Conservation (phyloP, 2,888 invertebrate species). For the Latrodectus hesperus region DNA sequence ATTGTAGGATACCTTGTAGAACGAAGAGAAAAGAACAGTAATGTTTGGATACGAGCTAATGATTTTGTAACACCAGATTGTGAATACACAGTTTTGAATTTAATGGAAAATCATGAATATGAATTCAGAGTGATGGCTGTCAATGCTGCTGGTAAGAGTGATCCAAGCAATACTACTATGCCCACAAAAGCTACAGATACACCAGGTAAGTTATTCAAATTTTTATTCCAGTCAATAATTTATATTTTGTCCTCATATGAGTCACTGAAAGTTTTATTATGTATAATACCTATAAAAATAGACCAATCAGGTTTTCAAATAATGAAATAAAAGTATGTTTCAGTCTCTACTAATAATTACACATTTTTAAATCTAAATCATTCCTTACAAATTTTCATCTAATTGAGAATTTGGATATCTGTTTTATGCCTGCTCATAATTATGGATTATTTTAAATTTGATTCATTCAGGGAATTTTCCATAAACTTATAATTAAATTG, state of each 20-base stretch:
- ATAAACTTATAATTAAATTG: too few species aligned
- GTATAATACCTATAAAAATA: too few species aligned
- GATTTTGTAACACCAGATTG: conserved; percentile 93
- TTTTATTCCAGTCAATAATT: not conserved
- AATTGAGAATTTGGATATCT: too few species aligned
- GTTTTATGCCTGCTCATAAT: too few species aligned
- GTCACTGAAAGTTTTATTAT: too few species aligned
- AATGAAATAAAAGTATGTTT: not conserved
- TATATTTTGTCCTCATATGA: too few species aligned
- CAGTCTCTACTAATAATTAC: too few species aligned
- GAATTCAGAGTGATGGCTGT: conserved; percentile 97
- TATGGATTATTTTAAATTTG: too few species aligned
- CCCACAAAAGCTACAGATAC: conserved; percentile 86
- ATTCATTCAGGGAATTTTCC: too few species aligned
- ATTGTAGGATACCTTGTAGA: conserved; percentile 88
- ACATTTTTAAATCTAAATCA: too few species aligned
- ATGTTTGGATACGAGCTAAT: conserved; percentile 91
- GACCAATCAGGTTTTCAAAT: not conserved
- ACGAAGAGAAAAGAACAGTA: conserved; percentile 88
- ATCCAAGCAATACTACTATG: conserved; percentile 89
- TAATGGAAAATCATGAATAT: conserved; percentile 92
- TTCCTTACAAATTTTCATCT: too few species aligned
- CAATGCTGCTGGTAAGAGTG: conserved; percentile 91
- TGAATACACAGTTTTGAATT: conserved; percentile 88
- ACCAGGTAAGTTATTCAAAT: conserved; percentile 72